These are phyloP conservation scores for Suricata suricatta DNA, from an alignment of 2,113 vertebrate species.

Conservation along the genomic window DNA sequence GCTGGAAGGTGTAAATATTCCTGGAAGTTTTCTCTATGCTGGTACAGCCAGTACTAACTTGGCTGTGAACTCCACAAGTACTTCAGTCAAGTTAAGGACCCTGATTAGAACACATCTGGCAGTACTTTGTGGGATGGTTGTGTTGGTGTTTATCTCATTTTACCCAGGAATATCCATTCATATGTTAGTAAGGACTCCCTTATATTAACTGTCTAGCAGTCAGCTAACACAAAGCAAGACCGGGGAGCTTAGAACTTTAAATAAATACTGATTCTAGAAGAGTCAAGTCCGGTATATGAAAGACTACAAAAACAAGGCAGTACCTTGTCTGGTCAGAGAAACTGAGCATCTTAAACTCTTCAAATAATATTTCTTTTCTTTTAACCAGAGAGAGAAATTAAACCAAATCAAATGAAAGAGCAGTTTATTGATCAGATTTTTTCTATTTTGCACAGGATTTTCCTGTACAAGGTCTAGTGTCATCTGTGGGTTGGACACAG, in stretches of 20 bases:
- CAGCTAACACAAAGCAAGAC: neutral
- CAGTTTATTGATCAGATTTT: neutral
- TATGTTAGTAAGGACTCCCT: neutral
- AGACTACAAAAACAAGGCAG: neutral
- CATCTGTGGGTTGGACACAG: neutral
- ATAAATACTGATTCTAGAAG: neutral
- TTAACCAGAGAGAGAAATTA: neutral
- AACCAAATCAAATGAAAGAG: constrained; percentile 6
- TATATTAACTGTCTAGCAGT: neutral
- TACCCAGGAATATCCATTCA: neutral
- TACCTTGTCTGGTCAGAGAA: neutral
- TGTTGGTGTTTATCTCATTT: neutral
- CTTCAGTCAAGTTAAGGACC: neutral
- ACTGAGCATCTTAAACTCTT: neutral
- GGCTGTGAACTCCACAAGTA: neutral
- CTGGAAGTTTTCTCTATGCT: neutral
- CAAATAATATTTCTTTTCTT: neutral
- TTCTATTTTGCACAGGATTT: neutral
- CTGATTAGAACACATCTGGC: neutral
- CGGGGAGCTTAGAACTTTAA: neutral
- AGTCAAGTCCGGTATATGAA: neutral
- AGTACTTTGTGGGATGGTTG: neutral
- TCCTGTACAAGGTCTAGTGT: constrained; percentile 28
- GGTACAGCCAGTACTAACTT: neutral
- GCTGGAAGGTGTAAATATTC: neutral